phyloP scores from a whole-genome alignment of 30 jellyfish, hydroid and myxozoan species.

The Pseudorhiza aurosa region DNA sequence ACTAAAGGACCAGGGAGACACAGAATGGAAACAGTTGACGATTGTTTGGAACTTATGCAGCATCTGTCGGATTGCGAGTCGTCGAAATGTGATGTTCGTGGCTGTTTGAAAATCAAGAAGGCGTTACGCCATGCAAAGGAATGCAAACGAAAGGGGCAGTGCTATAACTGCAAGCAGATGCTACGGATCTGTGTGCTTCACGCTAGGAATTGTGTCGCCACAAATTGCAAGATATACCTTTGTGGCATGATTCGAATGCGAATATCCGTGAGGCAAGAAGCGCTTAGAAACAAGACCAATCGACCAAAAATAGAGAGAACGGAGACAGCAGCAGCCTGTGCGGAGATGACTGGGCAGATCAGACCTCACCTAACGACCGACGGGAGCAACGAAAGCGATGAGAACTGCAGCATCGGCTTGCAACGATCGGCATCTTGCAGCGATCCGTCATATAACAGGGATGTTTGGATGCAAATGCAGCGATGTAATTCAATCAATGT shows the following conservation, averaged over 20 bases:
- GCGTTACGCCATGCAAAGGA: conserved; percentile 31
- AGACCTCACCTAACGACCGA: too few species aligned
- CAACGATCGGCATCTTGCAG: too few species aligned
- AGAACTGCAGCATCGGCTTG: too few species aligned
- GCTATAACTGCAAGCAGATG: conserved; percentile 46
- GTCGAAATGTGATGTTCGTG: conserved; percentile 18
- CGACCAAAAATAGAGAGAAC: too few species aligned
- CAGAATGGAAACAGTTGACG: conserved; percentile 30
- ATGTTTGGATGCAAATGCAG: not conserved
- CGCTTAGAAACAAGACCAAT: too few species aligned
- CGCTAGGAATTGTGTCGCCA: conserved; percentile 28
- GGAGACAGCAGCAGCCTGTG: too few species aligned
- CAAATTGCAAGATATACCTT: conserved; percentile 22
- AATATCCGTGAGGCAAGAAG: conserved; percentile 14
- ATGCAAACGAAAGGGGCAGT: conserved; percentile 38
- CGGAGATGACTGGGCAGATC: too few species aligned
- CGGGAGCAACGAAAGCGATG: too few species aligned
- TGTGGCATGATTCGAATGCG: conserved; percentile 33
- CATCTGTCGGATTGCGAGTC: conserved; percentile 38
- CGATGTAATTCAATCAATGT: not conserved
- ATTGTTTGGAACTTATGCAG: conserved; percentile 34
- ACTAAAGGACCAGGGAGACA: not conserved
- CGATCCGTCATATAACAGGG: not conserved
- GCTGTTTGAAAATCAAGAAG: conserved; percentile 26
- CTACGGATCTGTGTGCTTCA: conserved; percentile 47